Percentiles rank a stretch among this genome's conserved stretches.
These are phyloP conservation scores for Microcebus tavaratra DNA, from an alignment of 2,113 vertebrate genomes.

Conservation along the genomic window DNA sequence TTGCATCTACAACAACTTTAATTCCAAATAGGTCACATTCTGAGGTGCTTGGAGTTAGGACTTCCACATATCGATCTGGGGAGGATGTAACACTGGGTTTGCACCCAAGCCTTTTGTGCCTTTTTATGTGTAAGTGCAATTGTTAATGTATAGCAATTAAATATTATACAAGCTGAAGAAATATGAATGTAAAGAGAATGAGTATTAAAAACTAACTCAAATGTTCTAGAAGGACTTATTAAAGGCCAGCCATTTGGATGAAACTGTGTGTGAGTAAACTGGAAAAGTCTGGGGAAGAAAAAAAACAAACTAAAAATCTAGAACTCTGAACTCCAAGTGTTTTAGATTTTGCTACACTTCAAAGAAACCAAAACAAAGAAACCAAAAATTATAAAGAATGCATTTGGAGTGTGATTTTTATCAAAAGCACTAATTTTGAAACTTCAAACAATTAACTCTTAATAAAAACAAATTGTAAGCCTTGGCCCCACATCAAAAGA, in stretches of 20 bases:
- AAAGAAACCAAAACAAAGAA: constrained; percentile 72
- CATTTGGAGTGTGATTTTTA: constrained; percentile 34
- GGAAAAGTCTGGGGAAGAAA: neutral
- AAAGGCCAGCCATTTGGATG: neutral
- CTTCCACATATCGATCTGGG: neutral
- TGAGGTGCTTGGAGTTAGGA: neutral
- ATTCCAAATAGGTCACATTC: neutral
- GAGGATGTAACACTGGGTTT: neutral
- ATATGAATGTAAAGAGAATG: neutral
- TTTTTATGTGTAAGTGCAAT: neutral
- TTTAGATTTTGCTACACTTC: constrained; percentile 39
- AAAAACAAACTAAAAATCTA: neutral
- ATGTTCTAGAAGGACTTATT: neutral
- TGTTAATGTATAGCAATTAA: neutral
- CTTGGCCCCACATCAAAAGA: constrained; percentile 56
- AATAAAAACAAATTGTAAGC: constrained; percentile 26
- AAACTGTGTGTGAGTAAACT: neutral
- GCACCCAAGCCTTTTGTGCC: neutral
- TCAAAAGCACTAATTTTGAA: constrained; percentile 44
- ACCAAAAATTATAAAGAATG: constrained; percentile 33
- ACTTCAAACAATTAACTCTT: constrained; percentile 62
- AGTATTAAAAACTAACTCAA: neutral
- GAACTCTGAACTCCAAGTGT: neutral
- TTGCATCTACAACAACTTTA: neutral
- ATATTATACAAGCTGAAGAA: neutral